Percentiles rank a stretch among this genome's conserved stretches.
phyloP scores from a whole-genome alignment of 2,113 vertebrate genomes.

The Lophochroa leadbeateri region DNA sequence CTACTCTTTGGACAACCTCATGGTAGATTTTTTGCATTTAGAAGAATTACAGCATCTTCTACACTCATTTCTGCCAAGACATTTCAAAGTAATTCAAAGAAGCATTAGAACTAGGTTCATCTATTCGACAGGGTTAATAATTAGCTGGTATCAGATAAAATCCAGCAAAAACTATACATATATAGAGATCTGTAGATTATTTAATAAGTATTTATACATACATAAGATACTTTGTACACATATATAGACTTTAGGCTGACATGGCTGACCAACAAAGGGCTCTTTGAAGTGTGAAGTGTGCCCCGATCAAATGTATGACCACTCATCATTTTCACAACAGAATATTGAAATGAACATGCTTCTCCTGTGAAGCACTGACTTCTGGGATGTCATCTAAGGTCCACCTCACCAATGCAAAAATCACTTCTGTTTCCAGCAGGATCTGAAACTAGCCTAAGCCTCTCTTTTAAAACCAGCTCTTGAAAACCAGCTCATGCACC shows the following conservation, averaged over 20 bases:
- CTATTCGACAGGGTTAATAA: slow-evolving; percentile 24
- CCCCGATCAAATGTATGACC: neutral
- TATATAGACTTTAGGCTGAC: neutral
- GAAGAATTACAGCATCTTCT: neutral
- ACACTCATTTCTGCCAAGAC: neutral
- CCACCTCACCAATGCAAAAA: neutral
- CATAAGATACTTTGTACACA: fast-evolving
- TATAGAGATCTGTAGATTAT: neutral
- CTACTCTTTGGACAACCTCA: neutral
- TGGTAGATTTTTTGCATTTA: neutral
- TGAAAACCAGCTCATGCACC: neutral
- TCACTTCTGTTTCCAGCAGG: neutral
- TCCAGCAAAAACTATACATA: neutral
- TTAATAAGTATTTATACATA: fast-evolving
- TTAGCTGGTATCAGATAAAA: slow-evolving; percentile 26
- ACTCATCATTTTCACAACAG: neutral
- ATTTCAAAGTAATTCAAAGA: slow-evolving; percentile 12
- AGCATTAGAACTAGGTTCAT: slow-evolving; percentile 17
- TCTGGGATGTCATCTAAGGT: neutral
- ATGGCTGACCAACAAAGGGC: neutral
- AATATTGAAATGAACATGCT: neutral
- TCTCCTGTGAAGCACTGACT: neutral
- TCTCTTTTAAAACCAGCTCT: neutral
- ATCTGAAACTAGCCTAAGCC: neutral
- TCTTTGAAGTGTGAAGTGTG: neutral